phyloP scores from a whole-genome alignment of 1,140 invertebrate genomes.

The Drosophila nikananu region DNA sequence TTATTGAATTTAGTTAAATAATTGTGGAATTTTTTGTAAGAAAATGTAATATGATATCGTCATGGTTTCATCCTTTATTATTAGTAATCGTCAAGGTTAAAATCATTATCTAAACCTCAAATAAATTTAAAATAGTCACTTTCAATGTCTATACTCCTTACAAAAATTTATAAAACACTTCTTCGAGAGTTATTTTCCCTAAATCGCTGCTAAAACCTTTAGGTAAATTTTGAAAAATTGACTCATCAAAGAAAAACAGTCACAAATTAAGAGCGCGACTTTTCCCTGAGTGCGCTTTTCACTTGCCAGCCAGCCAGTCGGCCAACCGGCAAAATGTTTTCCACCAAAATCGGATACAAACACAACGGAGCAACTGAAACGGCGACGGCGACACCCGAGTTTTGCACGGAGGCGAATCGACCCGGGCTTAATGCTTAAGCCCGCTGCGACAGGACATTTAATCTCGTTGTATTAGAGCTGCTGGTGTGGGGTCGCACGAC shows the following conservation, averaged over 20 bases:
- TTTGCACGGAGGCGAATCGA: constrained; percentile 47
- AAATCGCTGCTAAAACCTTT: neutral
- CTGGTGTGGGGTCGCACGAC: constrained; percentile 15
- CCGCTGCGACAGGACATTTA: constrained; percentile 82
- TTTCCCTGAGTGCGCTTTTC: constrained; percentile 7
- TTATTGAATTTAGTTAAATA: neutral
- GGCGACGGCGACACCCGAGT: constrained; percentile 20
- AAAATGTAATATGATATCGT: neutral
- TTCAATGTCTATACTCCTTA: neutral
- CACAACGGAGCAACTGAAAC: constrained; percentile 35
- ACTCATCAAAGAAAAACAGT: neutral
- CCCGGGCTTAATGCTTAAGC: constrained; percentile 72
- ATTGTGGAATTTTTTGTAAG: too few relatives aligned
- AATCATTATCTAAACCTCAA: neutral
- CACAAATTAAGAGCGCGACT: neutral
- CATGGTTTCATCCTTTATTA: neutral
- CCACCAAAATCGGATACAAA: constrained; percentile 58
- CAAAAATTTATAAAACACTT: neutral
- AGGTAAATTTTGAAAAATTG: neutral
- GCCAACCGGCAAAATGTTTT: constrained; percentile 54
- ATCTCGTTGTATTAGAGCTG: constrained; percentile 75
- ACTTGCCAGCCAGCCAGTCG: constrained; percentile 25
- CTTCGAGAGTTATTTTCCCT: neutral
- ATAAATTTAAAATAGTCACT: too few relatives aligned
- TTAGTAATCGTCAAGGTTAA: too few relatives aligned